Percentiles rank a stretch among this genome's conserved stretches.
Evolutionary conservation across 2,888 invertebrate genomes (phyloP).

Genomic region (Agriotes lineatus): DNA sequence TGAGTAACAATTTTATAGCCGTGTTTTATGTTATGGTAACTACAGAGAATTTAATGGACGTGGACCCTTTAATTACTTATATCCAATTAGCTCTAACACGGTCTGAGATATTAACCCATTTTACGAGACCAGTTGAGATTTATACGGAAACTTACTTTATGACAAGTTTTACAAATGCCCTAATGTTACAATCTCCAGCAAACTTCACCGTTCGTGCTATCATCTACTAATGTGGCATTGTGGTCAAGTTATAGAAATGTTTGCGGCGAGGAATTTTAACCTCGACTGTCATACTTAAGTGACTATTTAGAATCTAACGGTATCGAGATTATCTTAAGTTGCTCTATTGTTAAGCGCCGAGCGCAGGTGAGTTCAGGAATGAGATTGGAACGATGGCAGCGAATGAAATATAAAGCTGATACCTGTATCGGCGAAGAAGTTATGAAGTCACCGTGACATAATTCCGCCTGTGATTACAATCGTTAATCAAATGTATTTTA

Average conservation of each 20-base stretch:
- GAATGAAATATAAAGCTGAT: slow-evolving; percentile 4
- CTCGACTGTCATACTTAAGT: slow-evolving; percentile 25
- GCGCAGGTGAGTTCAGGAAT: slow-evolving; percentile 15
- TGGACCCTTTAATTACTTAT: slow-evolving; percentile 41
- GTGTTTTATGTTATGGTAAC: slow-evolving; percentile 26
- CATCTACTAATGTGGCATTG: background rate
- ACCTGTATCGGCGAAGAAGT: slow-evolving; percentile 21
- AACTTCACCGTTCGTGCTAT: background rate
- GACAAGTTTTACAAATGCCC: background rate
- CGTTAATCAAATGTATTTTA: slow-evolving; percentile 59
- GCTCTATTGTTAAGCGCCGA: slow-evolving; percentile 24
- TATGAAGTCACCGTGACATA: slow-evolving; percentile 47
- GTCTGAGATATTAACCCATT: slow-evolving; percentile 35
- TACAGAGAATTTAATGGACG: slow-evolving; percentile 24
- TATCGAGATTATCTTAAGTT: slow-evolving; percentile 30
- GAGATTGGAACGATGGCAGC: slow-evolving; percentile 6
- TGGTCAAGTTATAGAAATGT: slow-evolving; percentile 5
- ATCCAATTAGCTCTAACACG: slow-evolving; percentile 41
- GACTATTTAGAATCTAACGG: slow-evolving; percentile 30
- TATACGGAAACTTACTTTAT: slow-evolving; percentile 5
- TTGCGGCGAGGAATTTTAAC: slow-evolving; percentile 11
- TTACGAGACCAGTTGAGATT: slow-evolving; percentile 25
- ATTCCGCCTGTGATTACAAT: slow-evolving; percentile 51
- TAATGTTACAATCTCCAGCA: too few species aligned
- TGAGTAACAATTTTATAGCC: slow-evolving; percentile 20